These are phyloP conservation scores for Pedicia rivosa DNA, from an alignment of 2,888 invertebrate genomes.

Conservation along the genomic window DNA sequence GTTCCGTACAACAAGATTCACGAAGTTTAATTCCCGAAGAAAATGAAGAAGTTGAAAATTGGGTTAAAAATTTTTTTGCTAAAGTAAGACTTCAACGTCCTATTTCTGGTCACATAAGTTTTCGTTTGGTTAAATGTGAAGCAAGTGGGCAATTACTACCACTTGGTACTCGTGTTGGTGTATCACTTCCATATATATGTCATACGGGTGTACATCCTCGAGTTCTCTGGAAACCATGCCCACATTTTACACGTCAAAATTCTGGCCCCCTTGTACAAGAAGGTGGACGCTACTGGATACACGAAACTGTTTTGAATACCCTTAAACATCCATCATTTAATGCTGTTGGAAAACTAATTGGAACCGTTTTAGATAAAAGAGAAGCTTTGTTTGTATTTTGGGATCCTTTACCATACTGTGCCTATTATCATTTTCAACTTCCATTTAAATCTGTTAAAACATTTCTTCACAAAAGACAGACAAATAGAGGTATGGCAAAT, in stretches of 20 bases:
- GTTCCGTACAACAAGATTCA: conserved; percentile 47
- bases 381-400: conserved; percentile 69
- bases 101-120: conserved; percentile 64
- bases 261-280: conserved; percentile 35
- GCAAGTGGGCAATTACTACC: conserved; percentile 40
- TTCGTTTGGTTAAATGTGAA: conserved; percentile 52
- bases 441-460: conserved; percentile 44
- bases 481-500: conserved; percentile 12
- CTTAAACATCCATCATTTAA: conserved; percentile 33
- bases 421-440: conserved; percentile 66
- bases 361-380: conserved; percentile 56
- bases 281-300: conserved; percentile 38
- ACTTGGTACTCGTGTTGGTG: conserved; percentile 57
- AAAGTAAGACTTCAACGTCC: conserved; percentile 45
- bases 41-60: conserved; percentile 48
- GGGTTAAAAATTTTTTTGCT: conserved; percentile 56
- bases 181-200: conserved; percentile 66
- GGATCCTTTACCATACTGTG: conserved; percentile 77
- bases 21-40: conserved; percentile 53
- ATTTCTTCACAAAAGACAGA: conserved; percentile 34
- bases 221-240: conserved; percentile 44
- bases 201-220: conserved; percentile 52
- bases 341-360: conserved; percentile 41
- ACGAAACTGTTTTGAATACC: conserved; percentile 37
- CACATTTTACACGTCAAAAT: conserved; percentile 39